Percentiles rank a stretch among this genome's conserved stretches.
Conservation (phyloP, 2,797 vertebrate genomes). For the Austrolebias charrua region DNA sequence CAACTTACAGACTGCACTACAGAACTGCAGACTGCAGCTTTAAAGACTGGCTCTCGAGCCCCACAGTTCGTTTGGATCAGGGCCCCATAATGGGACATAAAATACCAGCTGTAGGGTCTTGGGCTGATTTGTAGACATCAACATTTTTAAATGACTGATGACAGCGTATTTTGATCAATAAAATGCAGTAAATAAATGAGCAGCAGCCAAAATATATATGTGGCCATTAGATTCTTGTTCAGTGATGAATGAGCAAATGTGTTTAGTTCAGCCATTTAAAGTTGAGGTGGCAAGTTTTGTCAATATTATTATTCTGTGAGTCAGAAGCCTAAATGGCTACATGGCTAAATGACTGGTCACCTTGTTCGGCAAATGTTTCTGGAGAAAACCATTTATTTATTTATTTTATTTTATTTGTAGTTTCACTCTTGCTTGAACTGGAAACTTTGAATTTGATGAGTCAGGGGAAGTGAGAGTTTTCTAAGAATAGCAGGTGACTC, state of each 20-base stretch:
- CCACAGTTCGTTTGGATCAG: no score
- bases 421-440: conserved; percentile 19
- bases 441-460: conserved; percentile 46
- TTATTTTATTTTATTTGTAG: not conserved
- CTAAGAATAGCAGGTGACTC: conserved; percentile 54
- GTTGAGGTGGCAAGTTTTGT: not conserved
- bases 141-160: no score
- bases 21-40: no score
- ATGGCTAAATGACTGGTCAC: not conserved
- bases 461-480: conserved; percentile 44
- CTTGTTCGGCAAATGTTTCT: no score
- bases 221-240: no score
- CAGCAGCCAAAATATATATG: not conserved
- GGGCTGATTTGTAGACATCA: no score
- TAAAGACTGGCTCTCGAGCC: not conserved
- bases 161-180: no score
- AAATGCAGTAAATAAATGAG: not conserved
- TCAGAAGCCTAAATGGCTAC: not conserved
- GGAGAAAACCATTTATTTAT: conserved; percentile 3
- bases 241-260: not conserved
- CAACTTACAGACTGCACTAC: no score
- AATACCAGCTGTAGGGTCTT: not conserved
- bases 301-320: not conserved
- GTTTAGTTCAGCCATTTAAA: not conserved
- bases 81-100: not conserved